Conservation (phyloP, 2,888 invertebrate genomes). For the Nephrotoma flavescens region DNA sequence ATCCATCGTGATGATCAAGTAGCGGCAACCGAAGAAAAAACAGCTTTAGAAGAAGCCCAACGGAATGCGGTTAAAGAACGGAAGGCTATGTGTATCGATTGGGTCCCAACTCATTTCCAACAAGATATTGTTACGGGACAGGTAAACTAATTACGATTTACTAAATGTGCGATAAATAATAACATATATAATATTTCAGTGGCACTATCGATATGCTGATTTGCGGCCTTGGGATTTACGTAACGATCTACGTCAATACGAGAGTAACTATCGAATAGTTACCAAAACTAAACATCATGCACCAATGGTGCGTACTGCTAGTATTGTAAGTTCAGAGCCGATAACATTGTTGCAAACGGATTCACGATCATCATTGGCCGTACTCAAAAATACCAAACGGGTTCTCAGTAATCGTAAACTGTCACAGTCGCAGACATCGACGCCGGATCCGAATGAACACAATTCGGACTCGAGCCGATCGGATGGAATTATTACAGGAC, state of each 20-base stretch:
- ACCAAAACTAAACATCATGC: conserved; percentile 64
- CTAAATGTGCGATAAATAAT: neutral
- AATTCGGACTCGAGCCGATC: conserved; percentile 39
- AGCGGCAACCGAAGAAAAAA: conserved; percentile 84
- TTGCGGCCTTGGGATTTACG: conserved; percentile 76
- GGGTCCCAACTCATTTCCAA: conserved; percentile 63
- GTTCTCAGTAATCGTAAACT: conserved; percentile 36
- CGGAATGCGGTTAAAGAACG: conserved; percentile 56
- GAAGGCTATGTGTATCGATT: conserved; percentile 45
- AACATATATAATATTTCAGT: conserved; percentile 22
- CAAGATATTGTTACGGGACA: conserved; percentile 36
- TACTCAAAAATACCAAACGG: conserved; percentile 35
- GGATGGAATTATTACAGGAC: conserved; percentile 19
- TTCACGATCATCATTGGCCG: conserved; percentile 35
- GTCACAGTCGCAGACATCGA: conserved; percentile 26
- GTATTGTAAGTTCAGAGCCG: conserved; percentile 51
- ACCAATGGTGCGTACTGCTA: conserved; percentile 55
- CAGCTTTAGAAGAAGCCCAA: conserved; percentile 76
- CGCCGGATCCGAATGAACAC: conserved; percentile 35
- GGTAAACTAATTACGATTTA: conserved; percentile 5
- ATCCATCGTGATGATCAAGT: conserved; percentile 70
- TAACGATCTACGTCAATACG: conserved; percentile 77
- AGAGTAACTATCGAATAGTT: conserved; percentile 62
- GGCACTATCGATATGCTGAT: conserved; percentile 66
- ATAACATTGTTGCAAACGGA: conserved; percentile 35